Percentiles rank a stretch among this genome's conserved stretches.
These are phyloP conservation scores for Turdus rufiventris DNA, from an alignment of 2,113 vertebrate species.

Conservation along the genomic window DNA sequence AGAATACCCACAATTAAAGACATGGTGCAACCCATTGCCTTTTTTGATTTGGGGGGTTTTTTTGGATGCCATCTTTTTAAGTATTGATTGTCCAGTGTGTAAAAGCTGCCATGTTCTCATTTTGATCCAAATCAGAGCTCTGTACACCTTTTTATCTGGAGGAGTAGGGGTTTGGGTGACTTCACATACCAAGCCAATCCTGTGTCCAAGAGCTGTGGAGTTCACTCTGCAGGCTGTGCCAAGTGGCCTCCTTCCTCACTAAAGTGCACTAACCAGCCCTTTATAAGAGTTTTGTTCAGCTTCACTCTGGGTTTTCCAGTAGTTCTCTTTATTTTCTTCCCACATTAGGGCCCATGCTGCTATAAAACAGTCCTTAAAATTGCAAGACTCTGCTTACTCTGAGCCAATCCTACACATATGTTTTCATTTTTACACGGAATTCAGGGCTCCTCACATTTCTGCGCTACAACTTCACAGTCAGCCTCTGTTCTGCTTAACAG, in stretches of 20 bases:
- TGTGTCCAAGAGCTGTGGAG: neutral
- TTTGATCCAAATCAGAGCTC: neutral
- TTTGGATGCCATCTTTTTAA: neutral
- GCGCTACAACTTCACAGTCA: neutral
- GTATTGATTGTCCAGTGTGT: neutral
- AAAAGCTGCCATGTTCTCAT: neutral
- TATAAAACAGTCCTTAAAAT: neutral
- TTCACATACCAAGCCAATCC: neutral
- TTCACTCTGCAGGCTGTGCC: neutral
- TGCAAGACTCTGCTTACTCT: neutral
- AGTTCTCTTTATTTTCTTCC: neutral
- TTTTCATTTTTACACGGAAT: slow-evolving; percentile 14
- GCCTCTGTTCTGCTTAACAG: neutral
- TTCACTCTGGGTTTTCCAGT: neutral
- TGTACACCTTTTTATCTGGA: neutral
- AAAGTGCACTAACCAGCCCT: neutral
- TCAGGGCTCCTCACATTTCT: neutral
- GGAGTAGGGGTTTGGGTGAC: neutral
- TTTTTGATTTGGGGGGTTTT: neutral
- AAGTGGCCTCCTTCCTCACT: neutral
- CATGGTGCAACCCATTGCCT: neutral
- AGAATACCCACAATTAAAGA: neutral
- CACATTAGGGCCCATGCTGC: neutral
- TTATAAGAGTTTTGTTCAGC: neutral
- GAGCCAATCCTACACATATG: neutral